These are phyloP conservation scores for Erithacus rubecula DNA, from an alignment of 2,797 vertebrate species.

Conservation along the genomic window DNA sequence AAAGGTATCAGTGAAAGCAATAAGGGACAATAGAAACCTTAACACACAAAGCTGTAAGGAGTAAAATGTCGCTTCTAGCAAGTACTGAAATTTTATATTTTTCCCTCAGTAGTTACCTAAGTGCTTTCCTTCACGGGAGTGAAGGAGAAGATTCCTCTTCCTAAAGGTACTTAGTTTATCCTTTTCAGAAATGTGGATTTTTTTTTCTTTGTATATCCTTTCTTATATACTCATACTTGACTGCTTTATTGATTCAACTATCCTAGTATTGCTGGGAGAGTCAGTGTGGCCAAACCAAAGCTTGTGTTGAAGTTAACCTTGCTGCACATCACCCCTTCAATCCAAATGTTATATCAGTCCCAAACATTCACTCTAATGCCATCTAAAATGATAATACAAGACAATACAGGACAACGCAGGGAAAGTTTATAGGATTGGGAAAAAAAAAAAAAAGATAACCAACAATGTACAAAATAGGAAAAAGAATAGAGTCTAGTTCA, in stretches of 20 bases:
- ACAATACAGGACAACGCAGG: not conserved
- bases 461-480: not conserved
- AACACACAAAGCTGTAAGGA: not conserved
- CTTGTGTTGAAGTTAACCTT: not conserved
- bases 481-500: not conserved
- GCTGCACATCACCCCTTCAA: not conserved
- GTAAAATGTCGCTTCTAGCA: not conserved
- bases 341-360: not conserved
- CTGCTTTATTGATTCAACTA: not conserved
- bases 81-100: not conserved
- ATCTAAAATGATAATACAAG: not conserved
- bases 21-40: not conserved
- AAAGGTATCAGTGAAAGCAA: not conserved
- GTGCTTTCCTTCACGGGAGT: not conserved
- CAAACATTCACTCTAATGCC: not conserved
- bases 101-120: not conserved
- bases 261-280: not conserved
- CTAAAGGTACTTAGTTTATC: not conserved
- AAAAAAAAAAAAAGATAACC: not conserved
- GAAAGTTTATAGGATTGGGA: not conserved
- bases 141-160: not conserved
- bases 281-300: not conserved
- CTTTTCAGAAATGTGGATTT: not conserved
- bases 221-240: not conserved
- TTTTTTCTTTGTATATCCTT: not conserved